These are phyloP conservation scores for Brachyistius frenatus DNA, from an alignment of 2,113 vertebrate species.

Conservation along the genomic window DNA sequence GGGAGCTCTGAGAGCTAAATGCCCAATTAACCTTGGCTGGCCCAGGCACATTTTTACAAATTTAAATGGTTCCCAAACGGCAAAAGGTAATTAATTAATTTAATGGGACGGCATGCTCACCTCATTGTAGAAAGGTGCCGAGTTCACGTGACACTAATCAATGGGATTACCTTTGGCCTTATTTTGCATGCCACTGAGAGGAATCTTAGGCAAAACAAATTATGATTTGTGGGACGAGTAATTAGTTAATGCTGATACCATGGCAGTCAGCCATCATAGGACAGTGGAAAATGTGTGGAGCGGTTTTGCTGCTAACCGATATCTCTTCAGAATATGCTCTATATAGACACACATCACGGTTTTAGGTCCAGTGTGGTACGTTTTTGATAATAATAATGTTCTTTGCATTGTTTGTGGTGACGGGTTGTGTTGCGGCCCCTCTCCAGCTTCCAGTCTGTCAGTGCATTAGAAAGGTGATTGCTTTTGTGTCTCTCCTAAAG, in stretches of 20 bases:
- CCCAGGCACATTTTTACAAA: constrained; percentile 82
- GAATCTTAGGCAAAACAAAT: constrained; percentile 71
- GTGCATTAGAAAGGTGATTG: too few species aligned
- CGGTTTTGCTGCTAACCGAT: not conserved
- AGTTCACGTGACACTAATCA: constrained; percentile 76
- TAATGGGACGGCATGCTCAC: constrained; percentile 75
- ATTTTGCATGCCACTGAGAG: constrained; percentile 64
- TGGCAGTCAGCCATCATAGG: constrained; percentile 23
- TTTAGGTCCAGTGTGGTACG: too few species aligned
- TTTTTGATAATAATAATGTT: too few species aligned
- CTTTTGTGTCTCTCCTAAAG: too few species aligned
- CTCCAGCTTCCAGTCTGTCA: too few species aligned
- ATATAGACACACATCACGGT: too few species aligned
- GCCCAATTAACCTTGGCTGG: constrained; percentile 84
- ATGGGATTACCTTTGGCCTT: constrained; percentile 76
- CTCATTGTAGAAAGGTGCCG: constrained; percentile 76
- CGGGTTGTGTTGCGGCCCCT: too few species aligned
- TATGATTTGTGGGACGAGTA: constrained; percentile 68
- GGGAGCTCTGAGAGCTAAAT: constrained; percentile 76
- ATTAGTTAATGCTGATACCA: constrained; percentile 53
- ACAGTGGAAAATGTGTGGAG: constrained; percentile 24
- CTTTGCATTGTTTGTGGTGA: too few species aligned
- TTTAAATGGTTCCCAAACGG: constrained; percentile 82
- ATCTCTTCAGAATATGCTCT: too few species aligned
- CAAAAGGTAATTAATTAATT: constrained; percentile 82